Base-by-base conservation (phyloP, 1,140 invertebrate species). In the Chymomyza costata region DNA sequence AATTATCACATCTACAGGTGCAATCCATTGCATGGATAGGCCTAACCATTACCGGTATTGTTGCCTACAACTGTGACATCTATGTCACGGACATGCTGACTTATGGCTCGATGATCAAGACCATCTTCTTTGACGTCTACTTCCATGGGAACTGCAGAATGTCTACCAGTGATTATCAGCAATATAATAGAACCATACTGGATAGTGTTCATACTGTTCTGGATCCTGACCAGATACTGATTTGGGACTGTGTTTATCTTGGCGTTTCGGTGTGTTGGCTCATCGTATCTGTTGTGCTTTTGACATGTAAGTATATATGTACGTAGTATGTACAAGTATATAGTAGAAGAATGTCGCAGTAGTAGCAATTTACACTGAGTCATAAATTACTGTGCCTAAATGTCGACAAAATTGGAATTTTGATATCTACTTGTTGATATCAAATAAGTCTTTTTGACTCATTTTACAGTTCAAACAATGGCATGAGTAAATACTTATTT, bases 221-320 rank as follows among this genome's bases (percentile, higher is more conserved):
- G 1, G 51, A 82, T 56, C 53, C 82, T 2, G 41, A 53, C 0
- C 60, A 82, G 43, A 16, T 83, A 3, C 3, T 84, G 10, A 56
- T 83, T 28, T 84, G 82, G 82, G 55, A 70, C 35, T 64, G 68
- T 17, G 76, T 84, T 1, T 84, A 84, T 45, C 40, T 84, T 25
- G 82, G 52, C 1, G 51, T 82, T 0, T 60, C 65, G 0, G 73
- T 81, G 5, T 65, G 63, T 55, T 84, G 82, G 82, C 47, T 82
- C 38, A 56, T 81, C 6, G 55, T 66, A 5, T 82, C 78, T 8
- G 28, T 66, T 19, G 46, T 80, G 40, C 59, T 84, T 3, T 31
- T 84, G 17, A n/a, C 37, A 14, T 51, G 82, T 84, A 50, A 84
- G 82, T 84, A 49, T 21, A n/a, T n/a, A n/a, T n/a, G n/a, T n/a